These are phyloP conservation scores for Parnassius orleans DNA, from an alignment of 2,888 invertebrate species.

Conservation along the genomic window DNA sequence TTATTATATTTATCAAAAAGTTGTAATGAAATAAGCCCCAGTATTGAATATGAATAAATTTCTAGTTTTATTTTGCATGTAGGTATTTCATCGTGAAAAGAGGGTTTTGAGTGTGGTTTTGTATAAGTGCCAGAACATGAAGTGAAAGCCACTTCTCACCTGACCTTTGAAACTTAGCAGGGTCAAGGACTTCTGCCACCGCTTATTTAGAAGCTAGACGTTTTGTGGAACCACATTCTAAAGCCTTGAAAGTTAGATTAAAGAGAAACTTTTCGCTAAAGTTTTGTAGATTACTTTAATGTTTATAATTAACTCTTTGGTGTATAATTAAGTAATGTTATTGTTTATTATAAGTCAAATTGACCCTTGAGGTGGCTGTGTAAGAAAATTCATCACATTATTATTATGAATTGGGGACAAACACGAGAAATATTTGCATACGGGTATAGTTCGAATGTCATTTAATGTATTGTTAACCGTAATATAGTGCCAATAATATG, in stretches of 20 bases:
- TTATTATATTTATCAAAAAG: too few relatives aligned
- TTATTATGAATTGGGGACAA: conserved; percentile 30
- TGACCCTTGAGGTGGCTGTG: too few relatives aligned
- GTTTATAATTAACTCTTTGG: too few relatives aligned
- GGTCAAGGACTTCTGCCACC: conserved; percentile 41
- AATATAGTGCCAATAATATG: too few relatives aligned
- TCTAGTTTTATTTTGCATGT: conserved; percentile 15
- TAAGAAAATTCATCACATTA: too few relatives aligned
- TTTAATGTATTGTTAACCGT: too few relatives aligned
- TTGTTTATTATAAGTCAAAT: too few relatives aligned
- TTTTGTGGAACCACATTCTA: conserved; percentile 18
- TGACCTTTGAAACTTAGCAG: conserved; percentile 37
- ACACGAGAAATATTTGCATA: conserved; percentile 46
- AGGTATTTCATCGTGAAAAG: conserved; percentile 18
- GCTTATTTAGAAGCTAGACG: conserved; percentile 31
- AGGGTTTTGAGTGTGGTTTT: conserved; percentile 26
- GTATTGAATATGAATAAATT: neutral
- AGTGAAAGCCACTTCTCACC: conserved; percentile 28
- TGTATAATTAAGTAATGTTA: too few relatives aligned
- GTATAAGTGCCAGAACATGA: conserved; percentile 25
- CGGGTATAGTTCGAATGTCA: conserved; percentile 38
- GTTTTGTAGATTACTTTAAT: neutral
- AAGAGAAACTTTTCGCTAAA: conserved; percentile 7
- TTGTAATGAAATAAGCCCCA: too few relatives aligned
- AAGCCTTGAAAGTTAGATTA: conserved; percentile 24